Evolutionary conservation across 2,113 vertebrate genomes (phyloP).

Genomic region (Xyrauchen texanus): DNA sequence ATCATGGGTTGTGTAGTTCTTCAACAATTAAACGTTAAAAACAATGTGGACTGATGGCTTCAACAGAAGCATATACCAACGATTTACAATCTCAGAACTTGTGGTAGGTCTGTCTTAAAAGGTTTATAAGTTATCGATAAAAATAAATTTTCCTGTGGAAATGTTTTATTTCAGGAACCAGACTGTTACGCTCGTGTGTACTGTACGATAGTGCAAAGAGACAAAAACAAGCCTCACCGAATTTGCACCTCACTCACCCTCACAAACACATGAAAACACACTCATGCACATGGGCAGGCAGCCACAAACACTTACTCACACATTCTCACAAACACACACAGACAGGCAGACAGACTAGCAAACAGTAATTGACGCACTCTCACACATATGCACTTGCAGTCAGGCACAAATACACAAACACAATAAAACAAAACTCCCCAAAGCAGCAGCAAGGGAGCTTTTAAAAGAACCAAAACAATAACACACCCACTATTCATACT

Average conservation of each 20-base stretch:
- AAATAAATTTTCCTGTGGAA: too few relatives aligned
- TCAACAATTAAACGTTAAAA: too few relatives aligned
- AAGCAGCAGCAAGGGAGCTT: background rate
- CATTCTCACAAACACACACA: slow-evolving; percentile 23
- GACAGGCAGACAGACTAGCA: background rate
- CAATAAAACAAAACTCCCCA: background rate
- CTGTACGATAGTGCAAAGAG: too few relatives aligned
- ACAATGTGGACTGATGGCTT: too few relatives aligned
- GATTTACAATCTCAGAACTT: too few relatives aligned
- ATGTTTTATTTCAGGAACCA: too few relatives aligned
- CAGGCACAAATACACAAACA: slow-evolving; percentile 1
- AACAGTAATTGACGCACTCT: background rate
- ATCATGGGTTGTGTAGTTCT: too few relatives aligned
- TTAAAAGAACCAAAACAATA: background rate
- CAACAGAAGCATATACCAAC: too few relatives aligned
- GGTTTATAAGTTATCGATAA: too few relatives aligned
- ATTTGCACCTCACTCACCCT: background rate
- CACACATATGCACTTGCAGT: background rate
- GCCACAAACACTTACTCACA: slow-evolving; percentile 2
- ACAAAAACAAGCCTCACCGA: background rate
- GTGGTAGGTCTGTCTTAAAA: too few relatives aligned
- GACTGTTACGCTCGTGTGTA: too few relatives aligned
- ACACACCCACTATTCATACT: background rate
- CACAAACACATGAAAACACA: background rate
- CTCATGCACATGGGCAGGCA: background rate